Evolutionary conservation across 2,797 vertebrate species (phyloP), one percentile per base, ranked within the genome.

Genomic region (Gallinago nigripennis): DNA sequence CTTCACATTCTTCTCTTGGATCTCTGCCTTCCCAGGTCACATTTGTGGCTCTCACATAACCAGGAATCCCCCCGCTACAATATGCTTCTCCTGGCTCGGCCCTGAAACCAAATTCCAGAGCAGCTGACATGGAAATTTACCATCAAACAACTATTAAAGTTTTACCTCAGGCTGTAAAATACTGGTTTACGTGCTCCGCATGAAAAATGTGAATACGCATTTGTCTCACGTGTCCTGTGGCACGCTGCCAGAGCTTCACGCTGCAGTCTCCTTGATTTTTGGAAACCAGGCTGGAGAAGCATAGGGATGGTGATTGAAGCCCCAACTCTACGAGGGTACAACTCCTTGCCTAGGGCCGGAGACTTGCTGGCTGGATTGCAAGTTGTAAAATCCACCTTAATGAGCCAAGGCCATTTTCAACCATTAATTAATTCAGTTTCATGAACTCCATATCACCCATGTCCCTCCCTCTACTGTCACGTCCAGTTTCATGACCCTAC

Each of bases 41-140:
- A 95, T 97, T 96, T 96, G 92, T 88, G 95, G 95, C 95, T 96
- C 95, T 96, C 95, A 94, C 95, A 94, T 96, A 96, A 96, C 94
- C 96, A 97, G 96, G 96, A 96, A 96, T 97, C 95, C 92, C 96
- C 92, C 87, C 6, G 11, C 89, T 96, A 88, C 95, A 96, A 97
- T 96, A 94, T 96, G 95, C 87, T 90, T 82, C 88, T 96, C 73
- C 96, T 97, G 96, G 96, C 95, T 97, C 56, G 1, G 92, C 39
- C 91, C 85, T 60, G 77, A 70, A 96, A 66, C 92, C 77, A 54
- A 97, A 96, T 95, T 96, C 96, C 95, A 91, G 82, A 97, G 95
- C 96, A 94, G 95, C 85, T 96, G 95, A 95, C 95, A 91, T 92
- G 94, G 94, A 96, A 97, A 96, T 97, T 96, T 95, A 84, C 96